Evolutionary conservation across 2,888 invertebrate species (phyloP).

Genomic region (Hipparchia sbordonii): DNA sequence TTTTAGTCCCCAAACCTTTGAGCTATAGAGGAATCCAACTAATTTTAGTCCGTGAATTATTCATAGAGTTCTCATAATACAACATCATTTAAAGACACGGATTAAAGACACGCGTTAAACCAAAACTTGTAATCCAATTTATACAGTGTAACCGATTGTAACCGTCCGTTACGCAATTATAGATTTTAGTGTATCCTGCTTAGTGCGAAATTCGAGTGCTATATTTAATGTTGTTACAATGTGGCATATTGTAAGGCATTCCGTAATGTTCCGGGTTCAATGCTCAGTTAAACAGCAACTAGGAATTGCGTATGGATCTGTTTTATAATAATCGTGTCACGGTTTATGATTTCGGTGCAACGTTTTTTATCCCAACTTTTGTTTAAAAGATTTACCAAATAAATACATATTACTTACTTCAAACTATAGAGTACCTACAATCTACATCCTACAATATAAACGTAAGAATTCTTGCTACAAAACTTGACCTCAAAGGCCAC

Average conservation of each 20-base stretch:
- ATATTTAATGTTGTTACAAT: conserved; percentile 21
- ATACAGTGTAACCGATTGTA: conserved; percentile 13
- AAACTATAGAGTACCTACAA: background rate
- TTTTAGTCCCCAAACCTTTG: background rate
- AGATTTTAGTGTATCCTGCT: conserved; percentile 21
- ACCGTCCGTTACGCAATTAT: conserved; percentile 14
- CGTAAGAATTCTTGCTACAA: too few relatives aligned
- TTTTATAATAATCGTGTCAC: conserved; percentile 13
- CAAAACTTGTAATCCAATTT: conserved; percentile 8
- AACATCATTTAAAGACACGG: background rate
- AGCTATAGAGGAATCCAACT: background rate
- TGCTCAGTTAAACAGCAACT: conserved; percentile 37
- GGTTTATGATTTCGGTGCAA: conserved; percentile 1
- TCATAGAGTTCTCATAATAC: background rate
- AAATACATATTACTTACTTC: background rate
- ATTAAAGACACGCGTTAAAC: conserved; percentile 15
- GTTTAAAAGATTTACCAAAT: background rate
- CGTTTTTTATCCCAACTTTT: background rate
- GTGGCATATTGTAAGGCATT: conserved; percentile 32
- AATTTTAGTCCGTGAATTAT: background rate
- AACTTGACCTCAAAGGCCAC: too few relatives aligned
- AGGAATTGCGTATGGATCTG: conserved; percentile 26
- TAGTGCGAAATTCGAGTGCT: conserved; percentile 24
- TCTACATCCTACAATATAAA: too few relatives aligned
- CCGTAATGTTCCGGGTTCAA: conserved; percentile 41